Evolutionary conservation across 2,888 invertebrate genomes (phyloP).

Genomic region (Electrophaes corylata): DNA sequence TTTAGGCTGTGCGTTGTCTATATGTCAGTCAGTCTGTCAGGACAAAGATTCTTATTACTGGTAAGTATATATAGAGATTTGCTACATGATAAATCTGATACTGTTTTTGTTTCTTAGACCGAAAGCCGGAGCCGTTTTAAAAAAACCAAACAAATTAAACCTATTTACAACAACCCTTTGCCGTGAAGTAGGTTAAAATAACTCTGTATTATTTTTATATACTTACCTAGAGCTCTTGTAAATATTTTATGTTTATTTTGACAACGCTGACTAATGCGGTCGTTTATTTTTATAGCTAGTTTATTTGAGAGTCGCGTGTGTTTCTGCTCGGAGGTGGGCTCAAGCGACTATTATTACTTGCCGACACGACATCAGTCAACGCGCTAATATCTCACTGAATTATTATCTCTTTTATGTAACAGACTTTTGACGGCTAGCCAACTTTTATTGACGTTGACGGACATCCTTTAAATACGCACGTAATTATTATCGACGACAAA

Average conservation of each 20-base stretch:
- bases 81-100: no score
- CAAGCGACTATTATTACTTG: constrained; percentile 74
- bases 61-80: no score
- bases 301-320: constrained; percentile 75
- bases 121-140: no score
- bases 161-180: no score
- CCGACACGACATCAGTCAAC: constrained; percentile 80
- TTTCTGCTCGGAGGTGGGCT: constrained; percentile 68
- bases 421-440: constrained; percentile 70
- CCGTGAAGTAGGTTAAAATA: no score
- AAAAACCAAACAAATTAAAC: no score
- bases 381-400: constrained; percentile 71
- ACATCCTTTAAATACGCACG: constrained; percentile 37
- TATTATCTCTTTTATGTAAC: constrained; percentile 74
- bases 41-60: no score
- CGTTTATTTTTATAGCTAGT: constrained; percentile 81
- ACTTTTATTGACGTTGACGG: constrained; percentile 53
- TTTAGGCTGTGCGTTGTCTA: no score
- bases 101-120: no score
- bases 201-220: neutral
- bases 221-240: constrained; percentile 45
- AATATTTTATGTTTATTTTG: constrained; percentile 76
- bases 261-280: constrained; percentile 80
- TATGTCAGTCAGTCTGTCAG: no score
- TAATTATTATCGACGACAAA: constrained; percentile 31